Percentiles rank a stretch among this genome's conserved stretches.
phyloP scores from a whole-genome alignment of 2,113 vertebrate species.

The Zosterops lateralis region DNA sequence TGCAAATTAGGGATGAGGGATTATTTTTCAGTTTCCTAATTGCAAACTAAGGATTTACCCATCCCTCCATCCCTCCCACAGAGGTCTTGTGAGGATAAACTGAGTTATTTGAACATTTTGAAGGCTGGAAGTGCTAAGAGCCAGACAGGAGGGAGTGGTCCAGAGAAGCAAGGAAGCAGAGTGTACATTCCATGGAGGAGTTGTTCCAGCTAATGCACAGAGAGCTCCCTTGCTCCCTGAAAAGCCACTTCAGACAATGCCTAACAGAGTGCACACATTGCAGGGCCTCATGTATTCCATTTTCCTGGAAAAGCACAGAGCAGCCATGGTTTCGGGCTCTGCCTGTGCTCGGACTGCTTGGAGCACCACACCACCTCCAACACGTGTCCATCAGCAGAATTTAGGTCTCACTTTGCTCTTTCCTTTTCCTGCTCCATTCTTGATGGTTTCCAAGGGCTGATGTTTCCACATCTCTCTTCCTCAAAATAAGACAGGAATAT shows the following conservation, averaged over 20 bases:
- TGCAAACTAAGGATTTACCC: not conserved
- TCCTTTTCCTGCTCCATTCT: not conserved
- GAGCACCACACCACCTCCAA: not conserved
- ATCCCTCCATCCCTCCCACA: not conserved
- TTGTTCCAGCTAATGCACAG: slow-evolving; percentile 14
- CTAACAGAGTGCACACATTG: not conserved
- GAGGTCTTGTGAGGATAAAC: slow-evolving; percentile 24
- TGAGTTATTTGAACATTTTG: not conserved
- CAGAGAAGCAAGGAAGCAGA: not conserved
- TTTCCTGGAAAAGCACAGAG: slow-evolving; percentile 31
- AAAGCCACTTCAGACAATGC: not conserved
- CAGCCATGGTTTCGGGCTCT: not conserved
- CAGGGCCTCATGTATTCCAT: not conserved
- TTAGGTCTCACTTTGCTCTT: not conserved
- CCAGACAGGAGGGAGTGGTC: slow-evolving; percentile 5
- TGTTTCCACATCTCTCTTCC: not conserved
- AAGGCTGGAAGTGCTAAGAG: slow-evolving; percentile 16
- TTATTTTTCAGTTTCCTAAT: not conserved
- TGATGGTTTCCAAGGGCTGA: not conserved
- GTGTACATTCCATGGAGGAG: not conserved
- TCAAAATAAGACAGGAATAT: not conserved
- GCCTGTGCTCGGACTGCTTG: not conserved
- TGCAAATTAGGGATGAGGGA: not conserved
- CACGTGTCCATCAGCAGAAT: fast-evolving
- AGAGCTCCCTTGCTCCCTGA: not conserved